Conservation (phyloP, 2,888 invertebrate genomes). For the Spilosoma lubricipeda region DNA sequence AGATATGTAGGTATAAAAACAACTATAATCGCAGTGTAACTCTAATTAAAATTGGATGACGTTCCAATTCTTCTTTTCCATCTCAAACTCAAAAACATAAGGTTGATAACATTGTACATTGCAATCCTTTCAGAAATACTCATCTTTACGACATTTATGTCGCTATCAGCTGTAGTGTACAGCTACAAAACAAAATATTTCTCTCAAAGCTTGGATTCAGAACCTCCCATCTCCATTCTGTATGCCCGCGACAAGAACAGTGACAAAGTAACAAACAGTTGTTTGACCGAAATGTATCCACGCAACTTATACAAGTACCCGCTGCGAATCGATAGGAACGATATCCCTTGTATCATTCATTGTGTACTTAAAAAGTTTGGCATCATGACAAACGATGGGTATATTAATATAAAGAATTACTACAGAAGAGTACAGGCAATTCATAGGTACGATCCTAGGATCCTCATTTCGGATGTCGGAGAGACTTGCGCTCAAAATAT, state of each 20-base stretch:
- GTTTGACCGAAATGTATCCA: conserved; percentile 80
- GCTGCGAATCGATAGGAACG: conserved; percentile 74
- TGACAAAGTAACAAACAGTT: conserved; percentile 73
- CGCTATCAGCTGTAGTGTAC: conserved; percentile 59
- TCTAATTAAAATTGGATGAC: background rate
- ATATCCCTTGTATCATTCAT: conserved; percentile 80
- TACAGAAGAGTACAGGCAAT: conserved; percentile 78
- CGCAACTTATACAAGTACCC: conserved; percentile 78
- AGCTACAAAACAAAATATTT: conserved; percentile 70
- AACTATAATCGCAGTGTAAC: background rate
- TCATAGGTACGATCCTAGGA: conserved; percentile 78
- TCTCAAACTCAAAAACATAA: background rate
- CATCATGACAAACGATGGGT: conserved; percentile 79
- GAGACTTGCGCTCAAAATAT: conserved; percentile 81
- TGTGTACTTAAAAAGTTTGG: conserved; percentile 82
- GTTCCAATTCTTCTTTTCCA: background rate
- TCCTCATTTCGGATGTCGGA: conserved; percentile 80
- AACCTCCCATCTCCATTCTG: conserved; percentile 74
- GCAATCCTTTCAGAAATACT: conserved; percentile 71
- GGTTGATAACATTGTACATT: conserved; percentile 31
- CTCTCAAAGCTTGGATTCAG: conserved; percentile 73
- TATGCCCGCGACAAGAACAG: conserved; percentile 78
- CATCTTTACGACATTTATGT: conserved; percentile 59
- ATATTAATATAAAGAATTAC: conserved; percentile 78
- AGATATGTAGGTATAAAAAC: no score